Conservation (phyloP, 2,797 vertebrate species). For the Microtus californicus region DNA sequence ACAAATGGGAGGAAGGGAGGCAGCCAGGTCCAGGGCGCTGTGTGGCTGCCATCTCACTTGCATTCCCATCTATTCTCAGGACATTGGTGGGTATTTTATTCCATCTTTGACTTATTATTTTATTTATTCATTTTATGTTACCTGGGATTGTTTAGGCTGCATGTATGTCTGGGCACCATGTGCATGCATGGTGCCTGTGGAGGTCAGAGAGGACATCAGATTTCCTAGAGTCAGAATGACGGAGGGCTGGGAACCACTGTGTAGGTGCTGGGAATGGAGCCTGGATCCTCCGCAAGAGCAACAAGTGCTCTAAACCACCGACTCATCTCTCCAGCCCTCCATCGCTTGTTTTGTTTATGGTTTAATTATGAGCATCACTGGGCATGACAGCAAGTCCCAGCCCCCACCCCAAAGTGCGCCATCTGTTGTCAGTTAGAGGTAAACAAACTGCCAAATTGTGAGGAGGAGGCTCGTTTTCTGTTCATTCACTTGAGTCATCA, state of each 20-base stretch:
- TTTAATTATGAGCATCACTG: slow-evolving; percentile 49
- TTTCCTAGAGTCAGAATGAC: neutral
- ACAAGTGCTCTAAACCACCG: neutral
- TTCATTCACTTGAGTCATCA: slow-evolving; percentile 18
- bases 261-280: neutral
- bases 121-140: neutral
- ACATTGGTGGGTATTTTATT: slow-evolving; percentile 18
- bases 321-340: neutral
- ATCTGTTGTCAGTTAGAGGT: slow-evolving; percentile 61
- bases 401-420: neutral
- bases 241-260: neutral
- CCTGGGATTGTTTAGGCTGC: neutral
- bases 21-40: neutral
- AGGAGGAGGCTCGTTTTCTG: slow-evolving; percentile 22
- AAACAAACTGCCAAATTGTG: slow-evolving; percentile 67
- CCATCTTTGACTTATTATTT: slow-evolving; percentile 30
- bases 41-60: rapidly evolving
- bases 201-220: neutral
- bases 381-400: slow-evolving; percentile 18
- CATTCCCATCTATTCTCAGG: slow-evolving; percentile 44
- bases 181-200: neutral
- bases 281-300: neutral
- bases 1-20: neutral
- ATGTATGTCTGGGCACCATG: neutral
- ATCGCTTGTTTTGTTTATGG: slow-evolving; percentile 62